Base-by-base conservation (phyloP, 2,113 vertebrate genomes). In the Phyllostomus discolor region DNA sequence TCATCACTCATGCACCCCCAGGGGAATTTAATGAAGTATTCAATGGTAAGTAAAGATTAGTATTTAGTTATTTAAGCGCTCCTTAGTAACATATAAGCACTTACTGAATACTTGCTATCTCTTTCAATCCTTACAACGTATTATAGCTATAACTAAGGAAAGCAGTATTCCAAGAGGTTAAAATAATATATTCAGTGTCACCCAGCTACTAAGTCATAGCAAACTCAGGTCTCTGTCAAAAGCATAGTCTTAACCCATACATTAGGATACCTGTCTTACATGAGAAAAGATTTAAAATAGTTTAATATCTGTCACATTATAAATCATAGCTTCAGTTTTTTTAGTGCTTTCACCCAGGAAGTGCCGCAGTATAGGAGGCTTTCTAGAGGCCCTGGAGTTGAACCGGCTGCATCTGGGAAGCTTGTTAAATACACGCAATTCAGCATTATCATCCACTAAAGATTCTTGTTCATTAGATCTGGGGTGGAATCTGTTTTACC, bases 21-120 rank as follows among this genome's bases (percentile, higher is more conserved):
- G 99, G 99, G 96, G 99, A 99, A 96, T 99, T 99, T 97, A 99
- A 99, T 96, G 99, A 99, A 98, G 99, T 99, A 57, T 99, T 99
- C 97, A 99, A 99, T 95, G 99, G 99, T 99, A 84, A 99, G 98
- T 97, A 95, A 95, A 70, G 31, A 95, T 90, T 86, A 95, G 19
- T 83, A 78, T 94, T 59, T 9, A 0, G 17, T 90, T 14, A 4
- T 93, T 94, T 90, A 88, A 96, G 22, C 43, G 6, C 19, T 94
- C 8, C 17, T 91, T 96, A 90, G 69, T 86, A 66, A 93, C 12
- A 22, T 84, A 33, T 41, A 59, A 67, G 33, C 31, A 72, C 43
- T 76, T 64, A 96, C 33, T 90, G 43, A 94, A 14, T 91, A 33
- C 33, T 94, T 95, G 7, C 16, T 70, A 1, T 76, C 33, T 94